Percentiles rank a stretch among this genome's conserved stretches.
Conservation (phyloP, 2,888 invertebrate genomes). For the Frankliniella intonsa region DNA sequence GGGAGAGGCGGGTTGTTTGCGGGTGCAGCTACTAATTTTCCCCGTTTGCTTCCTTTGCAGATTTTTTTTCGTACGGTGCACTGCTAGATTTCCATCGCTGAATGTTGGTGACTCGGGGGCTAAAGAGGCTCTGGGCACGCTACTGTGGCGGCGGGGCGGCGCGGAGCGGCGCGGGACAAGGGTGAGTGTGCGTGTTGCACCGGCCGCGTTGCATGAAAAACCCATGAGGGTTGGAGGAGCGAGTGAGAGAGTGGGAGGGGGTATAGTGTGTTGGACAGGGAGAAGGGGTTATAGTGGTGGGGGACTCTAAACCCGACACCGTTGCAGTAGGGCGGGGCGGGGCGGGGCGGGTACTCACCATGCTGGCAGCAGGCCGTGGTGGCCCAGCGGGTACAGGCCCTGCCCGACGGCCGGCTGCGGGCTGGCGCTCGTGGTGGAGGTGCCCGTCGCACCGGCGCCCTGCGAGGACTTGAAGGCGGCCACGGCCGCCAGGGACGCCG, state of each 20-base stretch:
- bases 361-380: background rate
- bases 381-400: background rate
- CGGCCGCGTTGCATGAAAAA: background rate
- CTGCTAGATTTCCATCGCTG: too few relatives aligned
- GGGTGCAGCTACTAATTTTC: too few relatives aligned
- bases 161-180: background rate
- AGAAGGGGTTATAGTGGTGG: too few relatives aligned
- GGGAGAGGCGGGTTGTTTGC: too few relatives aligned
- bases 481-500: slow-evolving; percentile 60
- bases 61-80: background rate
- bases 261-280: background rate
- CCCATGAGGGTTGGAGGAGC: background rate
- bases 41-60: background rate
- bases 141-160: background rate
- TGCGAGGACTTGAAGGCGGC: slow-evolving; percentile 53
- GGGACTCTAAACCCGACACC: background rate
- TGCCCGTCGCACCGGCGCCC: background rate
- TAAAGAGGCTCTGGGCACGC: slow-evolving; percentile 6
- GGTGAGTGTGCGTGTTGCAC: background rate
- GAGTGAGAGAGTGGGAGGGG: too few relatives aligned
- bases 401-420: background rate
- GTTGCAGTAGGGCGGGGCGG: background rate
- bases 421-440: background rate
- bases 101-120: background rate
- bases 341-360: background rate